A percentile compares a stretch with the other conserved stretches of the same genome.
phyloP scores from a whole-genome alignment of 2,113 vertebrate genomes.

The Tetrax tetrax region DNA sequence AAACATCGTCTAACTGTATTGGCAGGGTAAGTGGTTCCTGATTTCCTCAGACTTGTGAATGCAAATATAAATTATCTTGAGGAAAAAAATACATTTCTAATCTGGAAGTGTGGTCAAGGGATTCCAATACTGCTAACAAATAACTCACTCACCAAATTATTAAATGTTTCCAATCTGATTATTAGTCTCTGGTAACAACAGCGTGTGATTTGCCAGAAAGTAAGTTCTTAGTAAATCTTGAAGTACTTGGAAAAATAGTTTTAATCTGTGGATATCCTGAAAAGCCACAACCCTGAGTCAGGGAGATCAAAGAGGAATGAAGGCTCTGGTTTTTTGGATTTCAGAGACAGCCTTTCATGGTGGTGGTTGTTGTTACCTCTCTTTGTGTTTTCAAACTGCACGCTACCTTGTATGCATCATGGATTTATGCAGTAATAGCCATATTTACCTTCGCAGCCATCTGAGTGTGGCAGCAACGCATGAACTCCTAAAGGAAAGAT shows the following conservation, averaged over 20 bases:
- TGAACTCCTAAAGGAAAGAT: background rate
- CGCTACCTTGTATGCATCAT: background rate
- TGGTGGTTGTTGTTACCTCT: background rate
- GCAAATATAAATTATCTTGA: conserved; percentile 71
- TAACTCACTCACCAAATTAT: conserved; percentile 41
- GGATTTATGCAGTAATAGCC: conserved; percentile 26
- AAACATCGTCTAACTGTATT: conserved; percentile 73
- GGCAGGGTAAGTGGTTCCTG: conserved; percentile 71
- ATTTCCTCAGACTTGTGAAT: conserved; percentile 63
- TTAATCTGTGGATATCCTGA: background rate
- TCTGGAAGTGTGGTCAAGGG: conserved; percentile 40
- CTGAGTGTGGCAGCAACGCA: background rate
- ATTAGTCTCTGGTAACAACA: background rate
- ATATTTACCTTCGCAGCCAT: conserved; percentile 14
- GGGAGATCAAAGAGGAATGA: background rate
- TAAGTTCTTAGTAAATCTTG: background rate
- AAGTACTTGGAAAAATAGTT: conserved; percentile 9
- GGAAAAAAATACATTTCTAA: conserved; percentile 44
- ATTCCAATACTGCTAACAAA: conserved; percentile 60
- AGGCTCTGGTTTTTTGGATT: background rate
- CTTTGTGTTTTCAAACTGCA: background rate
- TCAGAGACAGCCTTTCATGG: background rate
- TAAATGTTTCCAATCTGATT: conserved; percentile 22
- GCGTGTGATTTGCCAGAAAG: background rate
- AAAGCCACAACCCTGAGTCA: background rate